These are phyloP conservation scores for Toxonevra muliebris DNA, from an alignment of 2,888 invertebrate genomes.

Conservation along the genomic window DNA sequence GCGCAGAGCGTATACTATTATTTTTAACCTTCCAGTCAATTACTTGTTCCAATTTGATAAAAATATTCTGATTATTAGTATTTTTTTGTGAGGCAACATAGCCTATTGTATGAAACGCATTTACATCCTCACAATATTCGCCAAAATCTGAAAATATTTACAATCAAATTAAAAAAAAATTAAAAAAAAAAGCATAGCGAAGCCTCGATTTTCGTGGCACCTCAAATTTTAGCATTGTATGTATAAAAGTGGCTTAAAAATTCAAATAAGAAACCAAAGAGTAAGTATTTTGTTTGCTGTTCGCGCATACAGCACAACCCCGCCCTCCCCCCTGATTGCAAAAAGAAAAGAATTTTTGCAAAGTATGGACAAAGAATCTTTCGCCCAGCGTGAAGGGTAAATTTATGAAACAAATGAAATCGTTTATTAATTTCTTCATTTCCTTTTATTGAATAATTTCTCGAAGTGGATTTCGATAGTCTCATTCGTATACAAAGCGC, in stretches of 20 bases:
- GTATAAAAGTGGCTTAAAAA: conserved; percentile 69
- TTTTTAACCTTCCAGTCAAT: conserved; percentile 74
- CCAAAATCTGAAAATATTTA: conserved; percentile 71
- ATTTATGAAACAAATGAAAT: too few relatives aligned
- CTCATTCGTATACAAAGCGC: too few relatives aligned
- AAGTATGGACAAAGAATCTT: conserved; percentile 79
- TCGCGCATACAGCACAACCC: too few relatives aligned
- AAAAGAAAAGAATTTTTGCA: conserved; percentile 67
- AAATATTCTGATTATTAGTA: conserved; percentile 69
- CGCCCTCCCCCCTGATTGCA: conserved; percentile 54
- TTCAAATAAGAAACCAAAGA: conserved; percentile 79
- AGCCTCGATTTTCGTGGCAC: too few relatives aligned
- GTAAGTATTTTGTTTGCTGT: conserved; percentile 82
- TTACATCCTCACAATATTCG: conserved; percentile 71
- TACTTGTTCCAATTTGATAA: conserved; percentile 68
- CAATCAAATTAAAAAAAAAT: conserved; percentile 67
- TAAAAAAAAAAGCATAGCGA: neutral
- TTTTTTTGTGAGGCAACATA: conserved; percentile 72
- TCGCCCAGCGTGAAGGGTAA: too few relatives aligned
- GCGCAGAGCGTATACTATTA: conserved; percentile 75
- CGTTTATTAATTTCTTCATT: too few relatives aligned
- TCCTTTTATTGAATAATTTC: too few relatives aligned
- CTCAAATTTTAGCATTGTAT: too few relatives aligned
- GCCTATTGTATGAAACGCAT: conserved; percentile 77
- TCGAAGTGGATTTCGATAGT: too few relatives aligned